phyloP scores from a whole-genome alignment of 2,888 invertebrate species.

The Papilio protenor region DNA sequence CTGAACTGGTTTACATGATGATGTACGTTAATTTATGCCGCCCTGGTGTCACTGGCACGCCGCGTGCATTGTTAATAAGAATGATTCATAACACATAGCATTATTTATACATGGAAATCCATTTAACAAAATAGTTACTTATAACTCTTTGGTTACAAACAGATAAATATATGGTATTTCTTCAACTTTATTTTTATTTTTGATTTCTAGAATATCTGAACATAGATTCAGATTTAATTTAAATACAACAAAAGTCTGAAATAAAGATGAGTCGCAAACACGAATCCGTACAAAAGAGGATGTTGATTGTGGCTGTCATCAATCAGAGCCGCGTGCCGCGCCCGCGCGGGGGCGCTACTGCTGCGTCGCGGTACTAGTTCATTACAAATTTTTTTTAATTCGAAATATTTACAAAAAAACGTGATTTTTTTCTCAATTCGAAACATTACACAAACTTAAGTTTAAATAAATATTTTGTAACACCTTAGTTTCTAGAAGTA shows the following conservation, averaged over 20 bases:
- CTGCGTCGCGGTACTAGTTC: not conserved
- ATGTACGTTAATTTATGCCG: not conserved
- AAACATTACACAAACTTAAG: not conserved
- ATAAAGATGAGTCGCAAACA: not conserved
- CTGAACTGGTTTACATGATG: constrained; percentile 6
- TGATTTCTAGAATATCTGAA: not conserved
- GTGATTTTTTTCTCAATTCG: not conserved
- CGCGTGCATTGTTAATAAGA: not conserved
- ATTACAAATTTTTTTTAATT: not conserved
- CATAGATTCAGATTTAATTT: not conserved
- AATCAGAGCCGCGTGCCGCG: not conserved
- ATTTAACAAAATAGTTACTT: not conserved
- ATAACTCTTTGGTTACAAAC: no score
- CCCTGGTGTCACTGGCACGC: not conserved
- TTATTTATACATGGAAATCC: not conserved
- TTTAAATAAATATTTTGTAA: not conserved
- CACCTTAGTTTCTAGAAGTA: not conserved
- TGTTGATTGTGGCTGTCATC: constrained; percentile 1
- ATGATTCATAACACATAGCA: not conserved
- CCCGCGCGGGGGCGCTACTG: not conserved
- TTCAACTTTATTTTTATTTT: not conserved
- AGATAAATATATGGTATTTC: not conserved
- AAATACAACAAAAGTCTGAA: not conserved
- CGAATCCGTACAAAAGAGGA: constrained; percentile 6
- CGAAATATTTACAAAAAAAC: not conserved